Conservation (phyloP, 2,888 invertebrate species). For the Cremastinae sp. region DNA sequence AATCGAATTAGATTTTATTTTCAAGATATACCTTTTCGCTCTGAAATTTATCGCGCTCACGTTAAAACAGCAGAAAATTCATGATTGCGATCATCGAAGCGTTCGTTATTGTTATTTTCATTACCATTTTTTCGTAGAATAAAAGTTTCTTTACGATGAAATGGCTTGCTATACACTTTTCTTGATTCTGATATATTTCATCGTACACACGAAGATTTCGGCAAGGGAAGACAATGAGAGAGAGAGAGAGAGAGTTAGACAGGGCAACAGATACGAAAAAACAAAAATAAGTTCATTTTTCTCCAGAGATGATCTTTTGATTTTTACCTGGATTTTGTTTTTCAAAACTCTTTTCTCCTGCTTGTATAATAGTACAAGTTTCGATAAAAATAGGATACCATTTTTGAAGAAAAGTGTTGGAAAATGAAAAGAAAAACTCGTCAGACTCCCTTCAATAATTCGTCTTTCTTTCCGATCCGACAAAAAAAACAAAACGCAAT, state of each 20-base stretch:
- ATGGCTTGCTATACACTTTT: constrained; percentile 26
- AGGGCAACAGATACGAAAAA: constrained; percentile 30
- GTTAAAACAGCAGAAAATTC: constrained; percentile 50
- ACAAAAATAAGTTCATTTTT: not conserved
- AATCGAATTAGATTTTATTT: constrained; percentile 29
- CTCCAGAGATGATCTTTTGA: not conserved
- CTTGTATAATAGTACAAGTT: constrained; percentile 46
- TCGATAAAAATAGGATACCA: constrained; percentile 73
- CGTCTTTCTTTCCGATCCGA: constrained; percentile 56
- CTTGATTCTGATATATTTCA: constrained; percentile 17
- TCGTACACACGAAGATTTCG: constrained; percentile 23
- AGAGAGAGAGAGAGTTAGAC: constrained; percentile 33
- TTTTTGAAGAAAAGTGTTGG: not conserved
- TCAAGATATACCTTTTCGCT: constrained; percentile 12
- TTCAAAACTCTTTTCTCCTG: not conserved
- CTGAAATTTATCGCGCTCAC: constrained; percentile 43
- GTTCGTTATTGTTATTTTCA: constrained; percentile 6
- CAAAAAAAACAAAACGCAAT: constrained; percentile 69
- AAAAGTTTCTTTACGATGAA: constrained; percentile 16
- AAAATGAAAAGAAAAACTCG: constrained; percentile 35
- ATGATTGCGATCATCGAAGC: constrained; percentile 50
- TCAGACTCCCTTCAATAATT: constrained; percentile 59
- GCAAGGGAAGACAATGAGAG: constrained; percentile 16
- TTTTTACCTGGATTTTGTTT: not conserved
- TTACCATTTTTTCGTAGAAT: not conserved